These are phyloP conservation scores for Caenorhabditis sp. DNA, from an alignment of 2,888 invertebrate species.

Conservation along the genomic window DNA sequence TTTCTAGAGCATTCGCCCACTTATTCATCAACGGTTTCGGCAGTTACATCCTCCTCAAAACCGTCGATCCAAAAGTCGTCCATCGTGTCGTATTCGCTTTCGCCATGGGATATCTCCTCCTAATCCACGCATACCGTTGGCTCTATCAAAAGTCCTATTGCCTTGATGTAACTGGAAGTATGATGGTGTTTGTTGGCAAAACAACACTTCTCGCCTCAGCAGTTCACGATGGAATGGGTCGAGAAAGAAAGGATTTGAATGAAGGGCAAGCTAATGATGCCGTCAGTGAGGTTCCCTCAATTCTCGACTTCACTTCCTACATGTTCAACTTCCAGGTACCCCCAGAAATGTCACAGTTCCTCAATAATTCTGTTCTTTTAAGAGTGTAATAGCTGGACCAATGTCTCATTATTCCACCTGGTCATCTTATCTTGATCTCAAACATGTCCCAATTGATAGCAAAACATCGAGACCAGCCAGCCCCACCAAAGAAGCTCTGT, in stretches of 20 bases:
- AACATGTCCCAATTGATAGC: conserved; percentile 65
- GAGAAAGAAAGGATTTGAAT: conserved; percentile 76
- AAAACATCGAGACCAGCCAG: conserved; percentile 28
- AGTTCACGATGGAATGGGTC: conserved; percentile 84
- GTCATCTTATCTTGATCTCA: conserved; percentile 86
- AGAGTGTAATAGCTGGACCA: conserved; percentile 88
- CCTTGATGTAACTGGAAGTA: conserved; percentile 84
- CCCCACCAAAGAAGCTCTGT: conserved; percentile 18
- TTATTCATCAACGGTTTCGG: conserved; percentile 55
- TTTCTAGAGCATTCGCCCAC: conserved; percentile 62
- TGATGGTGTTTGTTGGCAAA: conserved; percentile 72
- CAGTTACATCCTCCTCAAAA: conserved; percentile 55
- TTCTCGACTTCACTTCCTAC: conserved; percentile 85
- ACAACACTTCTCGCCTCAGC: conserved; percentile 87
- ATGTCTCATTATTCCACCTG: conserved; percentile 92
- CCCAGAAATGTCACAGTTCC: too few species aligned
- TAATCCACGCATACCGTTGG: conserved; percentile 85
- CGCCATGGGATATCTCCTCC: conserved; percentile 85
- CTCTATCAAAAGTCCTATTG: conserved; percentile 85
- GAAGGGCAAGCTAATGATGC: conserved; percentile 79
- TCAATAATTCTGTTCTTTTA: not conserved
- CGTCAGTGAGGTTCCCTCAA: conserved; percentile 79
- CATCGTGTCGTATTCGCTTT: conserved; percentile 81
- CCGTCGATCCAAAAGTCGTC: not conserved
- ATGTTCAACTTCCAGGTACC: conserved; percentile 80